A percentile compares a stretch with the other conserved stretches of the same genome.
These are phyloP conservation scores for Coendou prehensilis DNA, from an alignment of 2,797 vertebrate species.

Conservation along the genomic window DNA sequence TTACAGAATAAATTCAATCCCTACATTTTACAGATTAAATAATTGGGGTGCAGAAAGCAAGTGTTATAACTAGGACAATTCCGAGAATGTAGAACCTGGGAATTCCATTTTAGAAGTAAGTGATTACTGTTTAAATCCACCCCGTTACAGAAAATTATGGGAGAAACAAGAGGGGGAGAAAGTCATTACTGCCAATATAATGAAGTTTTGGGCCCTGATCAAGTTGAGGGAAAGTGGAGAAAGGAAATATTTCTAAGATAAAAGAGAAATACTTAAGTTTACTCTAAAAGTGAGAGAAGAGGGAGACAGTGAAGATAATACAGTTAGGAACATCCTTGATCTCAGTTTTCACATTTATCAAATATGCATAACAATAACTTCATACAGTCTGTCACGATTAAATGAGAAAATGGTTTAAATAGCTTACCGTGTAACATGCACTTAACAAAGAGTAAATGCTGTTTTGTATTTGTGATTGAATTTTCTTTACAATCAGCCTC, in stretches of 20 bases:
- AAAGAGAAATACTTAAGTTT: neutral
- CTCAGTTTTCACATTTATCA: constrained; percentile 10
- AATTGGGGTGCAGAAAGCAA: neutral
- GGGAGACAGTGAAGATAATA: neutral
- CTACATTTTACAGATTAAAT: neutral
- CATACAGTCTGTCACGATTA: neutral
- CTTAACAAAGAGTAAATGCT: neutral
- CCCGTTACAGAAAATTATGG: neutral
- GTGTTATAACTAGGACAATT: neutral
- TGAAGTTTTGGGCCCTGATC: neutral
- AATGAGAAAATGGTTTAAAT: neutral
- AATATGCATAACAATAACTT: neutral
- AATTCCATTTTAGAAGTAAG: neutral
- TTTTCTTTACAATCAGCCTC: neutral
- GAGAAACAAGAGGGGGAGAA: too few species aligned
- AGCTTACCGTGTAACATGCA: neutral
- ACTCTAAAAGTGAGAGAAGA: neutral
- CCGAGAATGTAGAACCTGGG: neutral
- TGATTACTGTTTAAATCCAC: neutral
- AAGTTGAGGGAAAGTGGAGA: neutral
- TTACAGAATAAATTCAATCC: neutral
- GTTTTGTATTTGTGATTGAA: constrained; percentile 13
- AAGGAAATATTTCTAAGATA: constrained; percentile 17
- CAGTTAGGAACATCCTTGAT: neutral
- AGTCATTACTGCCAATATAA: neutral